These are phyloP conservation scores for Eremophila alpestris DNA, from an alignment of 2,797 vertebrate species.

Conservation along the genomic window DNA sequence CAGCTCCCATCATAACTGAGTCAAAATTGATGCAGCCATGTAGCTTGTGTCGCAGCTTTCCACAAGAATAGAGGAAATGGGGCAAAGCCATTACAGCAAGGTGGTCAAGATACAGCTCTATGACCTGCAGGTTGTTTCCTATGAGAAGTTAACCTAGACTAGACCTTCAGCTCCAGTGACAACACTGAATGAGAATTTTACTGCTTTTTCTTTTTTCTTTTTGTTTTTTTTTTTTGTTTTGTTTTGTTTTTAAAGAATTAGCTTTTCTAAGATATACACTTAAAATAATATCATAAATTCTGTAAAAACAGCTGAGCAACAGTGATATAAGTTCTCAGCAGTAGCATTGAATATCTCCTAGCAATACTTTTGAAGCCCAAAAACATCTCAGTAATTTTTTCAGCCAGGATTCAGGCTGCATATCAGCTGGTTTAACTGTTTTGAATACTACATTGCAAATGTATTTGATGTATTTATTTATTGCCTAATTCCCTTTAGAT, in stretches of 20 bases:
- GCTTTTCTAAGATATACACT: not conserved
- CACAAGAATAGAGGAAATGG: not conserved
- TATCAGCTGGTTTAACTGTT: slow-evolving; percentile 17
- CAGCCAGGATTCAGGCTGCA: not conserved
- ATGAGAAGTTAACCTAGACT: not conserved
- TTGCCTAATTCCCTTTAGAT: slow-evolving; percentile 35
- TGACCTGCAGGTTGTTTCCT: not conserved
- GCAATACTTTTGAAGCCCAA: slow-evolving; percentile 30
- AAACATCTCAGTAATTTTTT: slow-evolving; percentile 24
- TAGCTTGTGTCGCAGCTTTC: not conserved
- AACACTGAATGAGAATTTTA: not conserved
- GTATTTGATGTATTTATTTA: slow-evolving; percentile 33
- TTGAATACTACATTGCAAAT: slow-evolving; percentile 8
- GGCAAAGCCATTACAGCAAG: not conserved
- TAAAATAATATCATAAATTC: not conserved
- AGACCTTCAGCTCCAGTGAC: not conserved
- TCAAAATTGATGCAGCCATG: not conserved
- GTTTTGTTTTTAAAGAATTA: not conserved
- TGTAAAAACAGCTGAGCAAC: not conserved
- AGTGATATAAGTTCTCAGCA: not conserved
- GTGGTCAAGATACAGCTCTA: not conserved
- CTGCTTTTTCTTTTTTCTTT: not conserved
- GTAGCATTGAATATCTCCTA: not conserved
- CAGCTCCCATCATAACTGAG: not conserved
- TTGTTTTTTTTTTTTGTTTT: not conserved